Percentiles rank a stretch among this genome's conserved stretches.
phyloP scores from a whole-genome alignment of 2,888 invertebrate genomes.

The Xanthia togata region DNA sequence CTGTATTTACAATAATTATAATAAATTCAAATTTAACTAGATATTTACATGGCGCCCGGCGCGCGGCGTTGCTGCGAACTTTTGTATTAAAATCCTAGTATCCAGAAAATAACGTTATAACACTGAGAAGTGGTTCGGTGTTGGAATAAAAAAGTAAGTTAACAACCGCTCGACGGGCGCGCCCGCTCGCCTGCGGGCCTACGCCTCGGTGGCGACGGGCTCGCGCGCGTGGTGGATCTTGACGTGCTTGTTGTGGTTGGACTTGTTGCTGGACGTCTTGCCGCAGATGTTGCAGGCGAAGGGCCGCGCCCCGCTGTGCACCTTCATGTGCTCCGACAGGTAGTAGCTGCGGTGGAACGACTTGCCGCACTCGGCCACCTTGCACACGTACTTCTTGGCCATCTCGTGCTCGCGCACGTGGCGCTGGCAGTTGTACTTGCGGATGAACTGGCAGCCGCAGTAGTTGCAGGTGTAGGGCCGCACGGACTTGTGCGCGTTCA shows the following conservation, averaged over 20 bases:
- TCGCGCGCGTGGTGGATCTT: conserved; percentile 97
- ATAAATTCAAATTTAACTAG: conserved; percentile 86
- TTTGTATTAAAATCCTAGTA: conserved; percentile 14
- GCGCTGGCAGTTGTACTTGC: conserved; percentile 96
- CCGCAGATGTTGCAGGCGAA: conserved; percentile 97
- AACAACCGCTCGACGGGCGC: too few species aligned
- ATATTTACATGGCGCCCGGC: conserved; percentile 80
- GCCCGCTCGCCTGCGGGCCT: too few species aligned
- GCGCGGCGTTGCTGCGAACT: conserved; percentile 53
- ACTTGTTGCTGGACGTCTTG: conserved; percentile 96
- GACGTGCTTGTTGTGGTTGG: conserved; percentile 97
- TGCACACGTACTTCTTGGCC: conserved; percentile 94
- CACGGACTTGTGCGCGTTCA: conserved; percentile 96
- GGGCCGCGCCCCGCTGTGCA: conserved; percentile 95
- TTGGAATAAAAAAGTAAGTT: not conserved
- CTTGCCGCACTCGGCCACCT: conserved; percentile 94
- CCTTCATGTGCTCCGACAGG: conserved; percentile 96
- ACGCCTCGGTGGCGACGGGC: conserved; percentile 95
- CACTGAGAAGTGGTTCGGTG: conserved; percentile 2
- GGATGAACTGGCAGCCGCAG: conserved; percentile 96
- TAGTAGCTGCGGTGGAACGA: conserved; percentile 96
- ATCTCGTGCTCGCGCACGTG: conserved; percentile 96
- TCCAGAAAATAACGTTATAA: conserved; percentile 7
- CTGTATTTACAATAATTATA: conserved; percentile 85
- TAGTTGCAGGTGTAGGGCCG: conserved; percentile 97